These are phyloP conservation scores for Hypomecis atomaria DNA, from an alignment of 2,888 invertebrate genomes.

Conservation along the genomic window DNA sequence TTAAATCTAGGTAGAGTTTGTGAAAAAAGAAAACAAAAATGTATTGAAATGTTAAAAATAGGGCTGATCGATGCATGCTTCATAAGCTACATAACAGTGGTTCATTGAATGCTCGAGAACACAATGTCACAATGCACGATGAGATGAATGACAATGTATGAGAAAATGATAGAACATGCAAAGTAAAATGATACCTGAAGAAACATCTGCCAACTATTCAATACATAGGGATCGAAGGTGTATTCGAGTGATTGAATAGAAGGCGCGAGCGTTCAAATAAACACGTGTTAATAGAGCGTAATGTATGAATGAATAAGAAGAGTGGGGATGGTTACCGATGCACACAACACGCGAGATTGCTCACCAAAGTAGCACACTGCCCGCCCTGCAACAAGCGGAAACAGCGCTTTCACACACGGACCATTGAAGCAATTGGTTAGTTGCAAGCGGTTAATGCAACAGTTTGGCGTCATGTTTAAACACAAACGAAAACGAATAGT, in stretches of 20 bases:
- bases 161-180: slow-evolving; percentile 73
- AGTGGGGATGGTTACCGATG: slow-evolving; percentile 96
- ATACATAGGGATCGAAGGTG: slow-evolving; percentile 29
- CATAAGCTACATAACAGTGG: slow-evolving; percentile 36
- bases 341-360: slow-evolving; percentile 97
- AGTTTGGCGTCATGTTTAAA: background rate
- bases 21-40: slow-evolving; percentile 40
- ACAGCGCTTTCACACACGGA: slow-evolving; percentile 74
- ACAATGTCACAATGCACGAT: slow-evolving; percentile 52
- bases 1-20: slow-evolving; percentile 20
- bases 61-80: slow-evolving; percentile 32
- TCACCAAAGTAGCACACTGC: slow-evolving; percentile 97
- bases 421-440: slow-evolving; percentile 41
- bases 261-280: slow-evolving; percentile 66
- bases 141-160: slow-evolving; percentile 47
- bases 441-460: slow-evolving; percentile 32
- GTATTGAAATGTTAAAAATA: slow-evolving; percentile 28
- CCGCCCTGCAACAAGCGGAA: slow-evolving; percentile 90
- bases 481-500: slow-evolving; percentile 6
- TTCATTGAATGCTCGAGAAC: slow-evolving; percentile 39
- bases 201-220: slow-evolving; percentile 64
- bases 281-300: slow-evolving; percentile 77
- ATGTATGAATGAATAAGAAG: slow-evolving; percentile 85
- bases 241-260: slow-evolving; percentile 54
- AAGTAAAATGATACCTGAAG: slow-evolving; percentile 67